phyloP scores from a whole-genome alignment of 2,888 invertebrate genomes.

The Pterostichus madidus region DNA sequence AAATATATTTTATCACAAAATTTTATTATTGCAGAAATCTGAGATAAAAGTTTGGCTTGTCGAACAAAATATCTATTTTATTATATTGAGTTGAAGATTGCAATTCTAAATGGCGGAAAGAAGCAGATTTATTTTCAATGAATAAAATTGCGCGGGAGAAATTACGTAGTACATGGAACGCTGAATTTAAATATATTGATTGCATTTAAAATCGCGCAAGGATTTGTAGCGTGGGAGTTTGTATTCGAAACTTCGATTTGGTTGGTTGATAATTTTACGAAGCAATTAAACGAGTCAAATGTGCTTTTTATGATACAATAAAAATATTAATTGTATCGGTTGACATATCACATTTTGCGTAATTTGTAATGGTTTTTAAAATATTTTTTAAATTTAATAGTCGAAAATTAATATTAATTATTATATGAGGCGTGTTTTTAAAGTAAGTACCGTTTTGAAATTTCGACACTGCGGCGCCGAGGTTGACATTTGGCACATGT shows the following conservation, averaged over 20 bases:
- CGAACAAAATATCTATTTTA: background rate
- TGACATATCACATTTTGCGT: background rate
- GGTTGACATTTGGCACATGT: too few species aligned
- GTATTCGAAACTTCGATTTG: background rate
- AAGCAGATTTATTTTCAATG: constrained; percentile 42
- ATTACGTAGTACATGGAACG: background rate
- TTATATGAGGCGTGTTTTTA: too few species aligned
- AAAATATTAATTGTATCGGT: constrained; percentile 11
- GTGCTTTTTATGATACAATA: background rate
- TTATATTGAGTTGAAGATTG: constrained; percentile 25
- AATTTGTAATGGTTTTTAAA: background rate
- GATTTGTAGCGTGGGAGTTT: background rate
- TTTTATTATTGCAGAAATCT: too few species aligned
- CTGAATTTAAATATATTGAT: constrained; percentile 35
- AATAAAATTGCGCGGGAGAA: constrained; percentile 28
- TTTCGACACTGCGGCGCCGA: too few species aligned
- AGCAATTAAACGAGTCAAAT: background rate
- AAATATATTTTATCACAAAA: too few species aligned
- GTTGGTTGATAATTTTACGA: constrained; percentile 2
- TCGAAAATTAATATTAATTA: too few species aligned
- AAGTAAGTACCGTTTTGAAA: too few species aligned
- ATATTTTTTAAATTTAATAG: too few species aligned
- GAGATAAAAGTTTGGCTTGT: too few species aligned
- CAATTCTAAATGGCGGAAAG: constrained; percentile 7
- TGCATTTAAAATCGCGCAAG: constrained; percentile 26